Evolutionary conservation across 2,113 vertebrate species (phyloP).

Genomic region (Ochotona princeps): DNA sequence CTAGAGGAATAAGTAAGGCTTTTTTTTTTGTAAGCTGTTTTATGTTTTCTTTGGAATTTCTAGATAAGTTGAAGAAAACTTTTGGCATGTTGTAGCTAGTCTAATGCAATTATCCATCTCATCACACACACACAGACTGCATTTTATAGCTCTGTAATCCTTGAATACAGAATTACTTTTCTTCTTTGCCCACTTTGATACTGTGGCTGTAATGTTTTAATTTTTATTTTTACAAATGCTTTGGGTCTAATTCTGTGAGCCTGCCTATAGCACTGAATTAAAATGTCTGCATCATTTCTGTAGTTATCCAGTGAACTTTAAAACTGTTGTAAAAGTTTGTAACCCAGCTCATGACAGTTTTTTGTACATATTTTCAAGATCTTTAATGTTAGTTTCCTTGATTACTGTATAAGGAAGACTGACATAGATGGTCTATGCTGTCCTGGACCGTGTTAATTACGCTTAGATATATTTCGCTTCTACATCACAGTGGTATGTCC

Average conservation of each 20-base stretch:
- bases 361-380: conserved; percentile 95
- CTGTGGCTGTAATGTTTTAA: conserved; percentile 91
- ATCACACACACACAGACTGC: conserved; percentile 79
- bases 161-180: conserved; percentile 87
- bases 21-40: conserved; percentile 80
- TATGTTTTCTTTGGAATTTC: conserved; percentile 84
- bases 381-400: conserved; percentile 97
- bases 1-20: conserved; percentile 84
- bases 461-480: conserved; percentile 92
- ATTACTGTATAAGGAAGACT: conserved; percentile 93
- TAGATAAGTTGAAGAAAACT: conserved; percentile 86
- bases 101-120: conserved; percentile 84
- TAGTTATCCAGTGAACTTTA: conserved; percentile 90
- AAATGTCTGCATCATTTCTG: conserved; percentile 92
- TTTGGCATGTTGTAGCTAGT: conserved; percentile 87
- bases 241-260: conserved; percentile 92
- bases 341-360: conserved; percentile 91
- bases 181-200: conserved; percentile 91
- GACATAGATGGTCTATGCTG: conserved; percentile 92
- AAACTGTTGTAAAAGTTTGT: conserved; percentile 89
- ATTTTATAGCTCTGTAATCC: conserved; percentile 85
- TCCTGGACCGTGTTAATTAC: conserved; percentile 94
- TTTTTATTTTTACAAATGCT: conserved; percentile 88
- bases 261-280: conserved; percentile 92
- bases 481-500: conserved; percentile 91